Percentiles rank a stretch among this genome's conserved stretches.
Conservation (phyloP, 1,140 invertebrate species). For the Kradibia gibbosae region DNA sequence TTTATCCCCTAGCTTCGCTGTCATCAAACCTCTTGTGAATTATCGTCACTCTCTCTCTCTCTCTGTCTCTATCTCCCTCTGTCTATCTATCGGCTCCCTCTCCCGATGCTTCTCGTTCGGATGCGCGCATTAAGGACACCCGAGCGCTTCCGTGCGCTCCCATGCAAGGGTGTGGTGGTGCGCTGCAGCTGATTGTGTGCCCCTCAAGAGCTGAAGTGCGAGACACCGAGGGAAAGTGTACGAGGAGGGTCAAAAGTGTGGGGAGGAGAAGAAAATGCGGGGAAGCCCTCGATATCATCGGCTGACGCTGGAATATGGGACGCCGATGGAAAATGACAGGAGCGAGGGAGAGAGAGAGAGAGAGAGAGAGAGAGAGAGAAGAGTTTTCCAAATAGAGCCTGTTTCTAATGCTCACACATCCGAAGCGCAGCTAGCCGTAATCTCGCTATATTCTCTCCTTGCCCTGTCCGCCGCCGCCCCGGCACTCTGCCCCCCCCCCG, state of each 20-base stretch:
- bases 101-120: background rate
- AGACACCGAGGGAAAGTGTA: background rate
- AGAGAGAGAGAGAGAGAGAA: background rate
- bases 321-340: no score
- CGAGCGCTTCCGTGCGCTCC: background rate
- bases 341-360: background rate
- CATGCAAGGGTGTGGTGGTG: background rate
- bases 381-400: background rate
- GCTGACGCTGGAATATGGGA: background rate
- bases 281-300: conserved; percentile 2
- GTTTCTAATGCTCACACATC: background rate
- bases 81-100: background rate
- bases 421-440: background rate
- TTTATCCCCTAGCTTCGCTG: conserved; percentile 32
- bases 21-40: background rate
- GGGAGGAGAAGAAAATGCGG: conserved; percentile 17
- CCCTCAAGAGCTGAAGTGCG: background rate
- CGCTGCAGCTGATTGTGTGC: conserved; percentile 8
- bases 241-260: background rate
- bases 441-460: background rate
- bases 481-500: background rate
- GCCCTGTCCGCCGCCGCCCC: background rate
- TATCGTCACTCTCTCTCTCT: conserved; percentile 2
- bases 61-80: conserved; percentile 33
- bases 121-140: background rate